phyloP scores from a whole-genome alignment of 1,140 invertebrate species.

The Cotesia chilonis region DNA sequence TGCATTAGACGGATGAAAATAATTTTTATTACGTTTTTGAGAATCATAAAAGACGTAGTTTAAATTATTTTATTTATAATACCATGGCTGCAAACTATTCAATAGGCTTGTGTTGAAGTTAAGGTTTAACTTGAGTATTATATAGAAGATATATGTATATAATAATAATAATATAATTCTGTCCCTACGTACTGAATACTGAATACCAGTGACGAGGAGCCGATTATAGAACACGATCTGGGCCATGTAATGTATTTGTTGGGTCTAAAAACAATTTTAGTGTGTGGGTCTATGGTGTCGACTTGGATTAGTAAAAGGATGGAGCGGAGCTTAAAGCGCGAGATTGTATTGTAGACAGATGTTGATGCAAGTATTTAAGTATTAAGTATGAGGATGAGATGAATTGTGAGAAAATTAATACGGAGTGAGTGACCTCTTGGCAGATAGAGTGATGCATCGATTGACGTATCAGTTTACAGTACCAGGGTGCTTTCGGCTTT shows the following conservation, averaged over 20 bases:
- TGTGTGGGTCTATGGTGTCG: conserved; percentile 3
- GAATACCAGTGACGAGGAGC: conserved; percentile 30
- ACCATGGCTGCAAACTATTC: not conserved
- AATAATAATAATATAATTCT: conserved; percentile 21
- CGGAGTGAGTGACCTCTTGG: conserved; percentile 38
- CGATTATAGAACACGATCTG: conserved; percentile 58
- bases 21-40: too few species aligned
- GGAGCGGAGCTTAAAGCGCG: not conserved
- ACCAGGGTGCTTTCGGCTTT: not conserved
- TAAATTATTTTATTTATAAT: conserved; percentile 7
- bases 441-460: conserved; percentile 17
- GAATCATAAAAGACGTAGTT: not conserved
- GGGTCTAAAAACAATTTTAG: not conserved
- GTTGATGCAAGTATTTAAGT: too few species aligned
- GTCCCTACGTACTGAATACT: conserved; percentile 37
- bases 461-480: conserved; percentile 17
- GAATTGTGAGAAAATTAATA: not conserved
- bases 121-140: not conserved
- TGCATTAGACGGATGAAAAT: too few species aligned
- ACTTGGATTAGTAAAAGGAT: conserved; percentile 7
- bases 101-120: too few species aligned
- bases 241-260: conserved; percentile 42
- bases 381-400: not conserved
- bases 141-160: not conserved
- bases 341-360: too few species aligned